A percentile compares a stretch with the other conserved stretches of the same genome.
These are phyloP conservation scores for Agriopis marginaria DNA, from an alignment of 2,888 invertebrate genomes.

Conservation along the genomic window DNA sequence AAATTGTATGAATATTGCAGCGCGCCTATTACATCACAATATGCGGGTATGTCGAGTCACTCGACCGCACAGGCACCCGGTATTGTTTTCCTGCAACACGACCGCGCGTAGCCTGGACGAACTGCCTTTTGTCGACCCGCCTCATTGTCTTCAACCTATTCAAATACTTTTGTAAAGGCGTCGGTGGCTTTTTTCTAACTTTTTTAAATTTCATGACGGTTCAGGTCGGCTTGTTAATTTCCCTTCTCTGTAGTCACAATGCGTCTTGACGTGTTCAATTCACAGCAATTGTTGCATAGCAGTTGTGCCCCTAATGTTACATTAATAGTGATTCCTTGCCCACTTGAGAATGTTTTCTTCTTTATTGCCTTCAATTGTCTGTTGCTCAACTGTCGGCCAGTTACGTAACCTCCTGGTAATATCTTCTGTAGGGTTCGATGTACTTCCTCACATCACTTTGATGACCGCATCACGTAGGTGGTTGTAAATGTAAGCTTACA, in stretches of 20 bases:
- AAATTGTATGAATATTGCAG: conserved; percentile 18
- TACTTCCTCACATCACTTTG: conserved; percentile 59
- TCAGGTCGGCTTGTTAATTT: conserved; percentile 55
- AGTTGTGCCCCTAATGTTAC: conserved; percentile 66
- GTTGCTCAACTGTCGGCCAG: conserved; percentile 71
- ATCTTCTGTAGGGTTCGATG: conserved; percentile 71
- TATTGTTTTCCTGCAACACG: conserved; percentile 72
- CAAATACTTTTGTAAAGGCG: conserved; percentile 70
- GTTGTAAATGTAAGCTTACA: neutral
- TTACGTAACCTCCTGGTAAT: conserved; percentile 75
- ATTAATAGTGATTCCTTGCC: conserved; percentile 71
- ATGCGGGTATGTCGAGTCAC: conserved; percentile 73
- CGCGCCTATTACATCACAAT: conserved; percentile 54
- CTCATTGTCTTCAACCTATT: conserved; percentile 74
- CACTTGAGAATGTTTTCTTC: conserved; percentile 74
- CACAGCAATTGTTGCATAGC: conserved; percentile 55
- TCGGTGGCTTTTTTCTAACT: conserved; percentile 55
- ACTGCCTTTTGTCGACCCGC: conserved; percentile 73
- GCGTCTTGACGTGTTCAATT: conserved; percentile 54
- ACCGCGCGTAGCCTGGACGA: conserved; percentile 65
- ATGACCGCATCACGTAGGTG: conserved; percentile 28
- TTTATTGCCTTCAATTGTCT: conserved; percentile 80
- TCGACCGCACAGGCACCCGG: conserved; percentile 75
- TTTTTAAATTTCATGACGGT: conserved; percentile 60
- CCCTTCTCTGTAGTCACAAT: conserved; percentile 49